Evolutionary conservation across 2,888 invertebrate species (phyloP).

Genomic region (Platycheirus rosarum): DNA sequence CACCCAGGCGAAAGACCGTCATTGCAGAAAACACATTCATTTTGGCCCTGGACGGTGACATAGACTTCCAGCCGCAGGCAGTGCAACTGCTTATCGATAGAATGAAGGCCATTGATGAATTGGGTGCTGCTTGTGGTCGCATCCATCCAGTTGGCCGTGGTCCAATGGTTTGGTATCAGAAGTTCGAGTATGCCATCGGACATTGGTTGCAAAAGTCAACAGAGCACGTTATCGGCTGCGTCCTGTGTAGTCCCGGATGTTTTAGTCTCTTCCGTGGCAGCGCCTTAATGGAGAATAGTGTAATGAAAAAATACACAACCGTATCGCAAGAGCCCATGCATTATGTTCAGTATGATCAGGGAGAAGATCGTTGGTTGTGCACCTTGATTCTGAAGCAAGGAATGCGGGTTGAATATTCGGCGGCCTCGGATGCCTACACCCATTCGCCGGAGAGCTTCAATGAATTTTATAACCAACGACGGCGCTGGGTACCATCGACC

Average conservation of each 20-base stretch:
- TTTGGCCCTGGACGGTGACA: constrained; percentile 93
- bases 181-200: constrained; percentile 95
- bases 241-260: constrained; percentile 95
- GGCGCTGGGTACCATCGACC: constrained; percentile 98
- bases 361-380: constrained; percentile 98
- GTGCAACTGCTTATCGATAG: constrained; percentile 91
- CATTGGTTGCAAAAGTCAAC: constrained; percentile 97
- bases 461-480: constrained; percentile 96
- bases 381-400: constrained; percentile 95
- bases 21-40: constrained; percentile 92
- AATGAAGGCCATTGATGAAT: constrained; percentile 91
- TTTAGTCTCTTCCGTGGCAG: constrained; percentile 95
- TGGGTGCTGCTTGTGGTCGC: constrained; percentile 94
- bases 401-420: constrained; percentile 96
- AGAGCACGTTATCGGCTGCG: constrained; percentile 94
- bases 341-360: constrained; percentile 96
- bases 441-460: constrained; percentile 96
- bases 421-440: constrained; percentile 97
- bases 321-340: constrained; percentile 90
- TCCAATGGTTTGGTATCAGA: constrained; percentile 93
- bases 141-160: constrained; percentile 94
- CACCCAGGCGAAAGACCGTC: constrained; percentile 84
- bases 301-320: constrained; percentile 94
- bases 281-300: constrained; percentile 94
- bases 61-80: constrained; percentile 92